These are phyloP conservation scores for Spilogale gracilis DNA, from an alignment of 2,113 vertebrate species.

Conservation along the genomic window DNA sequence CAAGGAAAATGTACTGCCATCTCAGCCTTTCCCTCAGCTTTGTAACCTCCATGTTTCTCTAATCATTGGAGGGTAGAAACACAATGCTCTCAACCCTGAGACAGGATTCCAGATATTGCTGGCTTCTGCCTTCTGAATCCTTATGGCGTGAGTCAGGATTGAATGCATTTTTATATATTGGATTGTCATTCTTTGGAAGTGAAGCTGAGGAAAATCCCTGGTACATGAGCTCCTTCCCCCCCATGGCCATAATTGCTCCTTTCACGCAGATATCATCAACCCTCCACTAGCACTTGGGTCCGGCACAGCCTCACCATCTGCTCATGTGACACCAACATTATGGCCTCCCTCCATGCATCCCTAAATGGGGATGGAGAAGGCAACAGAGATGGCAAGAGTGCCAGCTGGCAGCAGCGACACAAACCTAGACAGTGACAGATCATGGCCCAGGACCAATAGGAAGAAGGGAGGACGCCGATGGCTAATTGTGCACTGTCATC, in stretches of 20 bases:
- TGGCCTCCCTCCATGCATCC: constrained; percentile 67
- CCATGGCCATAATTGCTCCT: constrained; percentile 22
- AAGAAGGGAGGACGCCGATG: neutral
- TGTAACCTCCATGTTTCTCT: constrained; percentile 25
- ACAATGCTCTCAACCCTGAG: neutral
- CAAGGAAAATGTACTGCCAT: neutral
- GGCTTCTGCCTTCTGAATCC: constrained; percentile 31
- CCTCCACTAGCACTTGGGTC: constrained; percentile 33
- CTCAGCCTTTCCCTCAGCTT: neutral
- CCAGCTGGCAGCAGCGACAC: constrained; percentile 68
- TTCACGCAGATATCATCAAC: constrained; percentile 11
- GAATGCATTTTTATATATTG: neutral
- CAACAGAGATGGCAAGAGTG: neutral
- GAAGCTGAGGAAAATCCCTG: constrained; percentile 1
- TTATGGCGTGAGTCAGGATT: neutral
- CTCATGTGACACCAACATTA: constrained; percentile 71
- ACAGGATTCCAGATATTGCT: neutral
- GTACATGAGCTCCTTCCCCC: neutral
- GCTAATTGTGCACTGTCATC: neutral
- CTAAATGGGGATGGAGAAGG: constrained; percentile 48
- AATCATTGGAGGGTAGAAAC: constrained; percentile 19
- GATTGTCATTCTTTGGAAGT: neutral
- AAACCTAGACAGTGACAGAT: constrained; percentile 57
- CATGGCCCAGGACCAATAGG: neutral
- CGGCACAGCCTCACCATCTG: constrained; percentile 69